Evolutionary conservation across 2,888 invertebrate species (phyloP).

Genomic region (Drosophila melanocephala): DNA sequence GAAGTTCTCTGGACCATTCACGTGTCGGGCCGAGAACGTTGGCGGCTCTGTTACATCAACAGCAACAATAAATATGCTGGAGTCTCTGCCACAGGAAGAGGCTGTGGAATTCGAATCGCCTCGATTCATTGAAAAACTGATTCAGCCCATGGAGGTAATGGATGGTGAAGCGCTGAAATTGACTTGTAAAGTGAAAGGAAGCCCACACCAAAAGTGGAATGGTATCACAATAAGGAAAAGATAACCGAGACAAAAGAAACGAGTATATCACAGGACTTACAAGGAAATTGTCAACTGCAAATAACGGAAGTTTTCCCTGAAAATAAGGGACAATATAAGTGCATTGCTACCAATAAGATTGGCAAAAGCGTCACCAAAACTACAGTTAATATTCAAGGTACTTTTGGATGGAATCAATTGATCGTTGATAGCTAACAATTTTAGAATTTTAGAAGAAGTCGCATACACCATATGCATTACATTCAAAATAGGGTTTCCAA

Average conservation of each 20-base stretch:
- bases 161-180: conserved; percentile 94
- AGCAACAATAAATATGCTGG: conserved; percentile 89
- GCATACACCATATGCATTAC: conserved; percentile 58
- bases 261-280: conserved; percentile 90
- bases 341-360: conserved; percentile 92
- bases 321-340: conserved; percentile 94
- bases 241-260: conserved; percentile 92
- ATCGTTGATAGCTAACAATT: conserved; percentile 55
- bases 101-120: conserved; percentile 90
- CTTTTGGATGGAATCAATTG: conserved; percentile 58
- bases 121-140: conserved; percentile 90
- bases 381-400: conserved; percentile 93
- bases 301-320: conserved; percentile 96
- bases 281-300: conserved; percentile 92
- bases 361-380: conserved; percentile 93
- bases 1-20: conserved; percentile 91
- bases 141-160: conserved; percentile 91
- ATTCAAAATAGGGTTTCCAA: conserved; percentile 56
- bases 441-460: conserved; percentile 34
- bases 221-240: conserved; percentile 91
- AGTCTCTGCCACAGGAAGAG: conserved; percentile 86
- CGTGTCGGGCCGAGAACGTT: conserved; percentile 95
- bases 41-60: conserved; percentile 95
- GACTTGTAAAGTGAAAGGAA: conserved; percentile 90
- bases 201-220: conserved; percentile 92